A percentile compares a stretch with the other conserved stretches of the same genome.
phyloP scores from a whole-genome alignment of 2,113 vertebrate genomes.

The Rhizomys pruinosus region DNA sequence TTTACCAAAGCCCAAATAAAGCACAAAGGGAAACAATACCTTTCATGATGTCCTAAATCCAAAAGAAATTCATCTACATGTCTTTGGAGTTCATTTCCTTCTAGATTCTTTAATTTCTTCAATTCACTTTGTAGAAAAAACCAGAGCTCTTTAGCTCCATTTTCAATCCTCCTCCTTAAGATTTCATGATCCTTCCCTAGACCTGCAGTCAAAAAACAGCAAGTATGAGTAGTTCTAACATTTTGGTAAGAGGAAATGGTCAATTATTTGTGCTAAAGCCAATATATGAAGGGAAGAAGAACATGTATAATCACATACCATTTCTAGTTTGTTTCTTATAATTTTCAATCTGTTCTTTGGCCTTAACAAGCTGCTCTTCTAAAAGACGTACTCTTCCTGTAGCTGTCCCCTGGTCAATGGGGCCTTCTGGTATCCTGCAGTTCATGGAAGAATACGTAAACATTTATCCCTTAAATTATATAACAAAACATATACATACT shows the following conservation, averaged over 20 bases:
- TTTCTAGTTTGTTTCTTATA: constrained; percentile 94
- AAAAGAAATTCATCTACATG: constrained; percentile 92
- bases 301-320: constrained; percentile 86
- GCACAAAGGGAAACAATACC: constrained; percentile 84
- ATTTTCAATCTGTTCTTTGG: constrained; percentile 98
- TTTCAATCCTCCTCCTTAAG: constrained; percentile 94
- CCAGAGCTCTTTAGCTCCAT: constrained; percentile 98
- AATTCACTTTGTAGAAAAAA: constrained; percentile 97
- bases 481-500: constrained; percentile 41
- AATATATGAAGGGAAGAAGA: constrained; percentile 55
- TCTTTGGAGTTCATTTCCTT: constrained; percentile 91
- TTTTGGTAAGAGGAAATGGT: constrained; percentile 34
- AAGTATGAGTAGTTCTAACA: constrained; percentile 49
- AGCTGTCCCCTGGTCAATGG: constrained; percentile 92
- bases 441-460: constrained; percentile 67
- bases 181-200: constrained; percentile 96
- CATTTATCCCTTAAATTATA: constrained; percentile 53
- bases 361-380: constrained; percentile 96
- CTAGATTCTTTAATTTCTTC: constrained; percentile 94
- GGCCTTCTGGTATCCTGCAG: constrained; percentile 96
- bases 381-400: constrained; percentile 94
- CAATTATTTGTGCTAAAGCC: constrained; percentile 53
- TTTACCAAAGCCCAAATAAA: constrained; percentile 48
- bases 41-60: constrained; percentile 98
- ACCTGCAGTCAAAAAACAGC: constrained; percentile 80